A percentile compares a stretch with the other conserved stretches of the same genome.
Conservation (phyloP, 2,113 vertebrate genomes). For the Balaenoptera acutorostrata region DNA sequence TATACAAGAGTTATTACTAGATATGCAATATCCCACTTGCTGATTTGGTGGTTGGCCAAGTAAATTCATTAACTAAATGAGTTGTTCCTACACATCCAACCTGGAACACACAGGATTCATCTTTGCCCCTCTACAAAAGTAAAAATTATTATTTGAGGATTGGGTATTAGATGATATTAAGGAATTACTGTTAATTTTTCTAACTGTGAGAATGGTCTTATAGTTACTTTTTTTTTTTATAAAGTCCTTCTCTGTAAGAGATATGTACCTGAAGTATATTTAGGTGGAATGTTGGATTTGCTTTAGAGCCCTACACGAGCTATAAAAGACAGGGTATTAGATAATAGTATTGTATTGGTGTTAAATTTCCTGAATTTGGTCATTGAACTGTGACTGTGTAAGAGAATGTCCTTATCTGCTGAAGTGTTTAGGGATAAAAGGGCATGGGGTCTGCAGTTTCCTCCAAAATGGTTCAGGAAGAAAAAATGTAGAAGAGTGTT, state of each 20-base stretch:
- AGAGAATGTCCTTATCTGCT: background rate
- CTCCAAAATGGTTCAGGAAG: background rate
- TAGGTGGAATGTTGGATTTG: background rate
- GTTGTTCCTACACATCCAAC: background rate
- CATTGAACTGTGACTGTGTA: background rate
- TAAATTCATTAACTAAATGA: background rate
- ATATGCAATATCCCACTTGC: background rate
- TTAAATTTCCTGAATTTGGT: background rate
- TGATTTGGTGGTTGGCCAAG: background rate
- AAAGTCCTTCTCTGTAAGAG: background rate
- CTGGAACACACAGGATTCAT: background rate
- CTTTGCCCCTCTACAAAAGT: slow-evolving; percentile 5
- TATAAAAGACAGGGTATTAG: background rate
- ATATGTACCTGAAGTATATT: background rate
- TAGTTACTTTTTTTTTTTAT: background rate
- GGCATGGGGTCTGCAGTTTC: background rate
- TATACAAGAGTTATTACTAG: background rate
- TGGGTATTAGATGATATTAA: background rate
- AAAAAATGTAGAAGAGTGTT: background rate
- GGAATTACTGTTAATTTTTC: slow-evolving; percentile 2
- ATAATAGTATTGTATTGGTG: background rate
- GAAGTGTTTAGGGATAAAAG: background rate
- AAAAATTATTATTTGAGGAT: background rate
- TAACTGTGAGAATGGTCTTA: background rate
- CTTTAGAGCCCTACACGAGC: background rate